Evolutionary conservation across 1,140 invertebrate species (phyloP), one percentile per base, ranked within the genome.

Genomic region (Thalassaphorura encarpata): DNA sequence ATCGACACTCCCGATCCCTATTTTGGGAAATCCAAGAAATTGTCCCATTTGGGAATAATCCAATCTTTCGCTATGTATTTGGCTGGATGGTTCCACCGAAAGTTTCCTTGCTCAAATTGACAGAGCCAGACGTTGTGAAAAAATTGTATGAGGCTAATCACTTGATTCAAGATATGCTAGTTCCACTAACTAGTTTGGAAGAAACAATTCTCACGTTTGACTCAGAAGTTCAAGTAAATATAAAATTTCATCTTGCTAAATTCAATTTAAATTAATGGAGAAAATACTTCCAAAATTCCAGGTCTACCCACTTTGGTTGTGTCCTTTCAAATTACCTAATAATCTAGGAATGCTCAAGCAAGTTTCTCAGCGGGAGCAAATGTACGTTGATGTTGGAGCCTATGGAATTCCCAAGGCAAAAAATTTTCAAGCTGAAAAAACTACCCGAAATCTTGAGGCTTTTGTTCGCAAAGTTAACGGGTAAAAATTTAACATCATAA

Each of bases 261-360:
- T n/a, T n/a, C n/a, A n/a, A n/a, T n/a, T n/a, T n/a, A n/a, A n/a
- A n/a, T n/a, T n/a, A n/a, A n/a, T n/a, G n/a, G n/a, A n/a, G n/a
- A n/a, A n/a, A n/a, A n/a, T n/a, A n/a, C n/a, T n/a, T n/a, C n/a
- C n/a, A n/a, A n/a, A n/a, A 0, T 33, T 54, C 1, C 57, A 85
- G 82, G 78, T 89, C 24, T 90, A 88, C 69, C 87, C 87, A 0
- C 70, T 90, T 4, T 90, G 87, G 87, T 66, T 91, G 33, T 90
- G 87, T 70, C 86, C 87, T 0, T 87, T 88, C 67, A 80, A 78
- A 66, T 67, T 89, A 53, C 79, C 77, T 29, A 72, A 76, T 31
- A 71, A 80, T 31, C 83, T 83, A 1, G 87, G 87, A 13, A 78
- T 89, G 71, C 71, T 89, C 26, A 79, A 80, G 66, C 76, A 82